phyloP scores from a whole-genome alignment of 2,113 vertebrate species.

The Aptenodytes patagonicus region DNA sequence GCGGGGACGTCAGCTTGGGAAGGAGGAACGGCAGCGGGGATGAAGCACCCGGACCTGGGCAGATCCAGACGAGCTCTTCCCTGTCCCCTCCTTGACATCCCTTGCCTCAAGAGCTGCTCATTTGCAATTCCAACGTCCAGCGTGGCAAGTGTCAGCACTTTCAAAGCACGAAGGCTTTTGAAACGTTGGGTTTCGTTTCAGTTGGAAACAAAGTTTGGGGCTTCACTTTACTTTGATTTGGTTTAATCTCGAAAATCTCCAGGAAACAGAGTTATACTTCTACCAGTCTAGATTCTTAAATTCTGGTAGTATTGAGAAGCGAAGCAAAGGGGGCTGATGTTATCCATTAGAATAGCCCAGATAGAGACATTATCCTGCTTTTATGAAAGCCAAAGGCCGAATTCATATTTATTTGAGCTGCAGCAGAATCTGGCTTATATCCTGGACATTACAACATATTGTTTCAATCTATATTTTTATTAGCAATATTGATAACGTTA shows the following conservation, averaged over 20 bases:
- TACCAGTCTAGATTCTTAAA: background rate
- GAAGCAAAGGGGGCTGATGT: background rate
- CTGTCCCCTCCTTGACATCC: background rate
- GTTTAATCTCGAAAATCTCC: background rate
- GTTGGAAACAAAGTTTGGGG: background rate
- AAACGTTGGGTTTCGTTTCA: background rate
- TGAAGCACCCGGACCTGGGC: background rate
- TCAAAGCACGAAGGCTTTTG: background rate
- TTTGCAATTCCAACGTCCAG: background rate
- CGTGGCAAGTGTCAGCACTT: background rate
- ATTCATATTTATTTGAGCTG: conserved; percentile 31
- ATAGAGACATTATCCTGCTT: conserved; percentile 26
- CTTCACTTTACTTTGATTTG: background rate
- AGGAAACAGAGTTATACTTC: background rate
- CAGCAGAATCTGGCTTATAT: conserved; percentile 44
- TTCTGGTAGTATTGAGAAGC: background rate
- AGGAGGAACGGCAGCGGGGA: background rate
- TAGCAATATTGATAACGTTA: conserved; percentile 42
- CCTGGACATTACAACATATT: conserved; percentile 28
- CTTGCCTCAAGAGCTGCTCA: background rate
- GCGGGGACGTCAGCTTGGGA: rapidly evolving
- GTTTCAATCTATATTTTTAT: conserved; percentile 58
- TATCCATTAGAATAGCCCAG: background rate
- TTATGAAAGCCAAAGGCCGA: conserved; percentile 24
- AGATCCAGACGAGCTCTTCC: background rate